phyloP scores from a whole-genome alignment of 1,140 invertebrate genomes.

The Nebria ingens region DNA sequence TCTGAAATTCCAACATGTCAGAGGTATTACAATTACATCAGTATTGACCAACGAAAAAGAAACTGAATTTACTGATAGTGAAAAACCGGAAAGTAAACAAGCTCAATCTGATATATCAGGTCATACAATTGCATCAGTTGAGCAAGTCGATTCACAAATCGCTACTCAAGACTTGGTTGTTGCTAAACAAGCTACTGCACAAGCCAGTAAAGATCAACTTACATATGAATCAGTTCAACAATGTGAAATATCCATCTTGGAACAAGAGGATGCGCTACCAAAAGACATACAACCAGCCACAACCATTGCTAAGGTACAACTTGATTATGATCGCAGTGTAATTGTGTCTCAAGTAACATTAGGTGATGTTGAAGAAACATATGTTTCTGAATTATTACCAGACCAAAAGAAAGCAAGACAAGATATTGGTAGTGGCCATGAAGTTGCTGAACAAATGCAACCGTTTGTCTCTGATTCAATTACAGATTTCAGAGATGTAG shows the following conservation, averaged over 20 bases:
- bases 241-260: slow-evolving; percentile 20
- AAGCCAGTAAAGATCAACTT: slow-evolving; percentile 23
- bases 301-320: slow-evolving; percentile 14
- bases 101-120: slow-evolving; percentile 14
- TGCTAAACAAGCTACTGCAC: slow-evolving; percentile 15
- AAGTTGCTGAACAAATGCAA: slow-evolving; percentile 10
- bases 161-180: slow-evolving; percentile 19
- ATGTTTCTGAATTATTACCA: slow-evolving; percentile 5
- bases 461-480: slow-evolving; percentile 9
- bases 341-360: slow-evolving; percentile 21
- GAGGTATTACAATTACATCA: slow-evolving; percentile 25
- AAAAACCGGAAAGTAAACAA: slow-evolving; percentile 18
- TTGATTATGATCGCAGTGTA: slow-evolving; percentile 6
- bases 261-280: slow-evolving; percentile 22
- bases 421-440: slow-evolving; percentile 11
- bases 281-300: slow-evolving; percentile 26
- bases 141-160: slow-evolving; percentile 22
- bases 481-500: slow-evolving; percentile 8
- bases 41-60: slow-evolving; percentile 27
- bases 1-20: slow-evolving; percentile 27
- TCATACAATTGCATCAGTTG: slow-evolving; percentile 28
- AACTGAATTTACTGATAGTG: slow-evolving; percentile 20
- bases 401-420: slow-evolving; percentile 14
- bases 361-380: slow-evolving; percentile 18
- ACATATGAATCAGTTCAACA: slow-evolving; percentile 23